phyloP scores from a whole-genome alignment of 2,797 vertebrate species.

The Sebastes cheni region DNA sequence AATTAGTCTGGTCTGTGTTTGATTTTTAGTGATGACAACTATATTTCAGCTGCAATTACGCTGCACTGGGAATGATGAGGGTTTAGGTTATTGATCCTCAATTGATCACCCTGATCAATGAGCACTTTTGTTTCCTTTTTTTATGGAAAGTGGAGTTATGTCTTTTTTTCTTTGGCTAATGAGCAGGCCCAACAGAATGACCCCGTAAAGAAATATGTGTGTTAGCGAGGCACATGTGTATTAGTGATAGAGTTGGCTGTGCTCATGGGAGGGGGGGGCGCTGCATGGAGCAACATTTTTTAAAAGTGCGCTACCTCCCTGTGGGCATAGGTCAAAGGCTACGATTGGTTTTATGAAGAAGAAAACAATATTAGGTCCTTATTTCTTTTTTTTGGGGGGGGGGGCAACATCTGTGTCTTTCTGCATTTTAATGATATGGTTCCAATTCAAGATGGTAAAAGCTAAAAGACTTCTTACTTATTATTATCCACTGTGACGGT shows the following conservation, averaged over 20 bases:
- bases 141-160: conserved; percentile 77
- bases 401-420: conserved; percentile 35
- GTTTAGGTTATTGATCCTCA: conserved; percentile 85
- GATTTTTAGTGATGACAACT: conserved; percentile 84
- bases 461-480: neutral
- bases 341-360: conserved; percentile 30
- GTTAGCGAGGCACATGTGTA: conserved; percentile 50
- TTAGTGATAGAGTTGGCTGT: conserved; percentile 44
- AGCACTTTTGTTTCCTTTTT: conserved; percentile 84
- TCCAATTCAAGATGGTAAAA: neutral
- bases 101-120: conserved; percentile 86
- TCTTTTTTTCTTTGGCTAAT: conserved; percentile 71
- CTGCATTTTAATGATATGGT: neutral
- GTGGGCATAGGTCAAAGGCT: conserved; percentile 62
- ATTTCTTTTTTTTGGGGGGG: neutral
- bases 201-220: conserved; percentile 60
- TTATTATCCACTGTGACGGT: no score
- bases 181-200: conserved; percentile 62
- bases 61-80: conserved; percentile 84
- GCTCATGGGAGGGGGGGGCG: conserved; percentile 51
- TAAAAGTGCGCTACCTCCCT: conserved; percentile 61
- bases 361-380: conserved; percentile 53
- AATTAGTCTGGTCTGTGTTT: conserved; percentile 81
- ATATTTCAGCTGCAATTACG: conserved; percentile 85
- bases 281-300: conserved; percentile 61